Conservation (phyloP, 23 tunicate species). For the Ascidia mentula region DNA sequence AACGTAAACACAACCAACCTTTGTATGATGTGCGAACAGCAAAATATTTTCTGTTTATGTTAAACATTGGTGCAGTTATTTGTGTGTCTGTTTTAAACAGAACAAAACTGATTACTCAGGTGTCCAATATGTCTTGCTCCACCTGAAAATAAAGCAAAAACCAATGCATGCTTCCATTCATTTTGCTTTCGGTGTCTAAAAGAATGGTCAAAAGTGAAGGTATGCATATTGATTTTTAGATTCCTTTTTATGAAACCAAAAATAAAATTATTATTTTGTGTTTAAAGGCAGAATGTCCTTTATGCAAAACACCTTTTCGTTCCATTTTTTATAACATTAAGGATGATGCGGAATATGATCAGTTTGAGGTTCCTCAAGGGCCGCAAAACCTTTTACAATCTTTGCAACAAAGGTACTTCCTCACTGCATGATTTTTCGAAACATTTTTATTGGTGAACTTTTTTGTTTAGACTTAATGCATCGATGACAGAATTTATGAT, state of each 20-base stretch:
- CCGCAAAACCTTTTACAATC: background rate
- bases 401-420: slow-evolving; percentile 6
- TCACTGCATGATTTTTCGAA: slow-evolving; percentile 42
- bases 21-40: no score
- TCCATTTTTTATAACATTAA: slow-evolving; percentile 45
- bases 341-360: slow-evolving; percentile 57
- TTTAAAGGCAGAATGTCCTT: slow-evolving; percentile 60
- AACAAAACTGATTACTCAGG: slow-evolving; percentile 4
- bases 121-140: slow-evolving; percentile 74
- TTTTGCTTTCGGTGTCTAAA: slow-evolving; percentile 73
- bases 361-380: slow-evolving; percentile 36
- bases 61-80: no score
- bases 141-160: slow-evolving; percentile 55
- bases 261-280: background rate
- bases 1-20: no score
- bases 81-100: no score
- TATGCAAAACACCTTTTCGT: slow-evolving; percentile 61
- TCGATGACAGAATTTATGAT: background rate
- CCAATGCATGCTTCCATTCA: slow-evolving; percentile 62
- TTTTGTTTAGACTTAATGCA: background rate
- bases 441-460: slow-evolving; percentile 11
- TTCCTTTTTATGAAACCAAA: background rate
- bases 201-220: slow-evolving; percentile 80
- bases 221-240: slow-evolving; percentile 4
- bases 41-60: no score